Evolutionary conservation across 2,797 vertebrate species (phyloP), one percentile per base, ranked within the genome.

Genomic region (Macrochelys suwanniensis): DNA sequence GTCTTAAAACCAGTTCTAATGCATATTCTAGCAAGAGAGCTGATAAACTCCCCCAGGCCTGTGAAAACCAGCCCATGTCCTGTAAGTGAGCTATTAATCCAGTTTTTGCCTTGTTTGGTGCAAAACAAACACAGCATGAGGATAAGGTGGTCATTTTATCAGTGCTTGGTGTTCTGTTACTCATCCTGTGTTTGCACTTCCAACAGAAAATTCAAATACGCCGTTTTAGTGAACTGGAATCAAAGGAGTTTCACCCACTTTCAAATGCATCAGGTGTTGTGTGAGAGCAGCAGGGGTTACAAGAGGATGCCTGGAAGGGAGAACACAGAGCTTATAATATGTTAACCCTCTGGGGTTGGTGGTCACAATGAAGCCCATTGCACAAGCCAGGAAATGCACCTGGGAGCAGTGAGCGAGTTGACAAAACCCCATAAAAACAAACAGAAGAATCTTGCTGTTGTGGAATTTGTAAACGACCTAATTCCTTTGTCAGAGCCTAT

Each of bases 141-240:
- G 28, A 25, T 42, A 65, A 74, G 25, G 82, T 80, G 5, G 71
- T 94, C 87, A 71, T 95, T 74, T 93, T 85, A 90, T 45, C 76
- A 54, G 31, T 49, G 42, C 59, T 94, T 80, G 82, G 82, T 85
- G 77, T 65, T 26, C 81, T 78, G 74, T 84, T 95, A 47, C 42
- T 28, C 42, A 76, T 76, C 71, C 42, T 94, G 81, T 89, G 61
- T 88, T 87, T 79, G 11, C 88, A 31, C 84, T 92, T 84, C 56
- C 56, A 5, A 13, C 26, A 6, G 5, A 25, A 45, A 85, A 15
- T 78, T 33, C 19, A 89, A 59, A 49, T 88, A 95, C 94, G 91
- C 91, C 85, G 89, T 94, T 96, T 68, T 53, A 65, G 1, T 88
- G 85, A 82, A 31, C 80, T 93, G 89, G 97, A 97, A 21, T 92